A percentile compares a stretch with the other conserved stretches of the same genome.
phyloP scores from a whole-genome alignment of 2,113 vertebrate species.

The Alligator sinensis region DNA sequence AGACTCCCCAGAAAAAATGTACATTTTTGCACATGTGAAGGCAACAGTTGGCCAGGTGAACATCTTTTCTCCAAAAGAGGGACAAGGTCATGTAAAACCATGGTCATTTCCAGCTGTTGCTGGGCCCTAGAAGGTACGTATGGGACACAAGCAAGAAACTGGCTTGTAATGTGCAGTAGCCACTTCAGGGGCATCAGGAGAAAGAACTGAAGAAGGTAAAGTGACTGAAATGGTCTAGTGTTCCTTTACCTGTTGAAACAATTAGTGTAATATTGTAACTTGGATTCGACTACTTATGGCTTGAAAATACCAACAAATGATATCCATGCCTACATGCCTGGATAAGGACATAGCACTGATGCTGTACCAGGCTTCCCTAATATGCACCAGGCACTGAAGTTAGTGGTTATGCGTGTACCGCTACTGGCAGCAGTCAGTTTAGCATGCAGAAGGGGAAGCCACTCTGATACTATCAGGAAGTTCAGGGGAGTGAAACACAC shows the following conservation, averaged over 20 bases:
- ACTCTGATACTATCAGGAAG: rapidly evolving
- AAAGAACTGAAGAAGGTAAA: neutral
- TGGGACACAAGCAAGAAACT: neutral
- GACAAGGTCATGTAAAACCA: no score
- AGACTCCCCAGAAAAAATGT: neutral
- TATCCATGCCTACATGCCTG: neutral
- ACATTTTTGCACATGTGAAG: neutral
- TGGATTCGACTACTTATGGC: neutral
- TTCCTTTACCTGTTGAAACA: neutral
- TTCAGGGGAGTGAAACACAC: neutral
- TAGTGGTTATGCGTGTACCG: rapidly evolving
- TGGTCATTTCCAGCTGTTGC: neutral
- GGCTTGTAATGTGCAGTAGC: neutral
- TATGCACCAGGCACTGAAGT: rapidly evolving
- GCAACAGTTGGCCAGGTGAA: neutral
- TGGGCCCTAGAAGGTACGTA: neutral
- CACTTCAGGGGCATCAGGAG: no score
- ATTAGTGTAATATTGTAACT: neutral
- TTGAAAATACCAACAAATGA: neutral
- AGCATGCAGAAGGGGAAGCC: neutral
- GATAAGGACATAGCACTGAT: neutral
- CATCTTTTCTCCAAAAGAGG: neutral
- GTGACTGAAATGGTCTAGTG: neutral
- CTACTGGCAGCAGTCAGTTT: neutral
- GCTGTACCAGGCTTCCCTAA: neutral